A percentile compares a stretch with the other conserved stretches of the same genome.
These are phyloP conservation scores for Mimumesa dahlbomi DNA, from an alignment of 2,888 invertebrate genomes.

Conservation along the genomic window DNA sequence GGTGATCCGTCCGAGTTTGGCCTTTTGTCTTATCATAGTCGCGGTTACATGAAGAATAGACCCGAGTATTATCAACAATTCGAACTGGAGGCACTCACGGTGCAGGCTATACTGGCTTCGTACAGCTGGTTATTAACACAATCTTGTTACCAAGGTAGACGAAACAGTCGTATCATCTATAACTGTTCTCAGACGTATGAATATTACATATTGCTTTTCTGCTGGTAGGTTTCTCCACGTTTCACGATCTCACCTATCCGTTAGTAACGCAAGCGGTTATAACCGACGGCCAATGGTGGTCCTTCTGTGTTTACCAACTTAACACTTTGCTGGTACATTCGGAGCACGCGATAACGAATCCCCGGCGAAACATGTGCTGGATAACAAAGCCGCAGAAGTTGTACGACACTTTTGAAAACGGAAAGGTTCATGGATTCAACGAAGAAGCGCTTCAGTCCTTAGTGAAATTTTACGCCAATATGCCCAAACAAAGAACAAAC, in stretches of 20 bases:
- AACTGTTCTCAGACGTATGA: no score
- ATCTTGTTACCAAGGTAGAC: constrained; percentile 87
- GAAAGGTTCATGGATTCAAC: constrained; percentile 89
- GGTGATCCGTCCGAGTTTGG: constrained; percentile 90
- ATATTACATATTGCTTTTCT: not conserved
- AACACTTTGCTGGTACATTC: constrained; percentile 90
- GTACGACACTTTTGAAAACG: constrained; percentile 86
- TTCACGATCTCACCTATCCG: constrained; percentile 95
- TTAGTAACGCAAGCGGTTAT: constrained; percentile 92
- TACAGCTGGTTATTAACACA: constrained; percentile 91
- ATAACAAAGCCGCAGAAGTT: constrained; percentile 87
- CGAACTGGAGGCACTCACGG: constrained; percentile 86
- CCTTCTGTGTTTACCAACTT: constrained; percentile 94
- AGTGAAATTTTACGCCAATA: constrained; percentile 88
- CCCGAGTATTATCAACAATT: constrained; percentile 81
- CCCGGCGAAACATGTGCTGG: constrained; percentile 90
- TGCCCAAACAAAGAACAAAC: constrained; percentile 83
- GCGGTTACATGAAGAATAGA: constrained; percentile 83
- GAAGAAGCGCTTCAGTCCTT: constrained; percentile 88
- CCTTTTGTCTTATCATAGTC: constrained; percentile 87
- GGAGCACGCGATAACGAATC: constrained; percentile 85
- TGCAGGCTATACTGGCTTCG: constrained; percentile 89
- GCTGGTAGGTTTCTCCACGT: constrained; percentile 92
- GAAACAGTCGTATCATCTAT: not conserved
- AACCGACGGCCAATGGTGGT: constrained; percentile 93